Base-by-base conservation (phyloP, 2,888 invertebrate species). In the Tethea ocularis region DNA sequence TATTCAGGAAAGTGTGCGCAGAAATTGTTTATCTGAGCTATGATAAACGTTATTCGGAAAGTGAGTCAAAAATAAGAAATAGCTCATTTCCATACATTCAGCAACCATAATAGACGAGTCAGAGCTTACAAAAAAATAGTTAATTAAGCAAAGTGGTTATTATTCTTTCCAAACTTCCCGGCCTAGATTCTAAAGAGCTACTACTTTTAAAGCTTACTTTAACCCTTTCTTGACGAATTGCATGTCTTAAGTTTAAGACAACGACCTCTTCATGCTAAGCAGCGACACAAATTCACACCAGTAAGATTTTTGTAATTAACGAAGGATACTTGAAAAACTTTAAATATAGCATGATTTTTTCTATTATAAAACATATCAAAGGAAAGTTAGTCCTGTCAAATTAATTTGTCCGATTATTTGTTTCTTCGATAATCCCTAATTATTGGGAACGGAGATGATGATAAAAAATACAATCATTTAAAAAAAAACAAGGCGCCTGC, bases 191-290 rank as follows among this genome's bases (percentile, higher is more conserved):
- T 46, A 8, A 68, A 68, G 66, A n/a, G 46, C 46, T 46, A 46
- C 41, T 17, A 41, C 69, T 77, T 74, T 76, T 71, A 74, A 61
- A 66, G 72, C 71, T 75, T 74, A 75, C 73, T 75, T 74, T 69
- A 67, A 74, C 72, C 70, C 69, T 69, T 71, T 74, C 65, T 79
- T 83, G 83, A 84, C 76, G 82, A 75, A 84, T 83, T 79, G 77
- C 75, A 68, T 61, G 67, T 75, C 69, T 78, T 75, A 69, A 82
- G 84, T 84, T 83, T 83, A 80, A 78, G 80, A 78, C 79, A 79
- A 82, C 74, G 68, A 75, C 71, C 70, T 57, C 61, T 75, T 78
- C 66, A 67, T 64, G 76, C 69, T 74, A 74, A 75, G 71, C 60
- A 71, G 68, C 61, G 71, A 67, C 74, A 80, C 72, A 75, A 75